Evolutionary conservation across 2,113 vertebrate genomes (phyloP).

Genomic region (Pseudorectes ferrugineus): DNA sequence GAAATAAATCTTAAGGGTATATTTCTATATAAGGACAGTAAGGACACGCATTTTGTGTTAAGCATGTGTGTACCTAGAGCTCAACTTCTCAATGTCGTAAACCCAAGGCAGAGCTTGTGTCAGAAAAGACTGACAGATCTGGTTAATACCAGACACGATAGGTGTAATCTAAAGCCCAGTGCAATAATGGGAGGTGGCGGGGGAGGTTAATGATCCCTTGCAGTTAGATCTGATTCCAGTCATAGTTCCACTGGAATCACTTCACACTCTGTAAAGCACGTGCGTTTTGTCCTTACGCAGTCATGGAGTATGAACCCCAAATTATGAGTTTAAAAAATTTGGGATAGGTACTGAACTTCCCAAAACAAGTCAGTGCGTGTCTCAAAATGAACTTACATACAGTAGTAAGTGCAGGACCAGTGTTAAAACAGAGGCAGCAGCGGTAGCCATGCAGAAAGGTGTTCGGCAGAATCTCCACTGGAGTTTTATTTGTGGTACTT

Average conservation of each 20-base stretch:
- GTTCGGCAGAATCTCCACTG: background rate
- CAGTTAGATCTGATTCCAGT: background rate
- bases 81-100: background rate
- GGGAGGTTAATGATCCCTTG: background rate
- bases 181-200: background rate
- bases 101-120: background rate
- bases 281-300: background rate
- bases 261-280: fast-evolving
- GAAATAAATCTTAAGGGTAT: background rate
- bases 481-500: background rate
- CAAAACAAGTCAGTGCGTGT: background rate
- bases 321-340: background rate
- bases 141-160: background rate
- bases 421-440: background rate
- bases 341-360: background rate
- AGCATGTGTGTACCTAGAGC: background rate
- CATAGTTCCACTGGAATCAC: background rate
- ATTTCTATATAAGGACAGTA: background rate
- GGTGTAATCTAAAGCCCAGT: background rate
- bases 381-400: background rate
- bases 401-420: background rate
- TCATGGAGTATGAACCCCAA: background rate
- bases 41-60: background rate
- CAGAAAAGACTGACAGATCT: background rate
- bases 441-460: too few relatives aligned